A percentile compares a stretch with the other conserved stretches of the same genome.
Conservation (phyloP, 2,888 invertebrate genomes). For the Physocephala rufipes region DNA sequence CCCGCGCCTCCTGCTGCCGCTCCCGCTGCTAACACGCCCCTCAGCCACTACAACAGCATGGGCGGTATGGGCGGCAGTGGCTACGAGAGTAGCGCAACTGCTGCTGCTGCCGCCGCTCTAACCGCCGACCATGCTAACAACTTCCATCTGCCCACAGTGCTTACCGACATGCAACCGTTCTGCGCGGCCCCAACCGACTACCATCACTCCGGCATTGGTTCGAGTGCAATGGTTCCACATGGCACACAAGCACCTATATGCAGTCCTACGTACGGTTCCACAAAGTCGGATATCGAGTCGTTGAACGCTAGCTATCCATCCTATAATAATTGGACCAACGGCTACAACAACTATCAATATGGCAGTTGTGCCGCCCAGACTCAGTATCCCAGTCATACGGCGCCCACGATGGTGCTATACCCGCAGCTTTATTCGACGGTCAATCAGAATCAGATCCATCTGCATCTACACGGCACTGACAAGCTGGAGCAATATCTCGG, state of each 20-base stretch:
- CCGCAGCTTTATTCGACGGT: constrained; percentile 85
- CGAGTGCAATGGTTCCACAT: constrained; percentile 51
- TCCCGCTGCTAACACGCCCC: constrained; percentile 54
- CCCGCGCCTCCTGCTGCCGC: constrained; percentile 66
- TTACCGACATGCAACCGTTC: constrained; percentile 70
- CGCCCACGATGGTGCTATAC: constrained; percentile 77
- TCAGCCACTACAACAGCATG: constrained; percentile 56
- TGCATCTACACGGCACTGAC: constrained; percentile 77
- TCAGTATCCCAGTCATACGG: constrained; percentile 55
- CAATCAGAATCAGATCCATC: constrained; percentile 86
- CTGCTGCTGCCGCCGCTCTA: constrained; percentile 48
- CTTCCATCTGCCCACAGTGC: constrained; percentile 70
- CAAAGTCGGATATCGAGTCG: constrained; percentile 61
- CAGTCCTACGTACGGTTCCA: constrained; percentile 52
- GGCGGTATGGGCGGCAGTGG: constrained; percentile 67
- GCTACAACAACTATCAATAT: constrained; percentile 79
- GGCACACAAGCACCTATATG: constrained; percentile 52
- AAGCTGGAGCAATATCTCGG: constrained; percentile 75
- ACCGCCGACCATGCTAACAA: constrained; percentile 65
- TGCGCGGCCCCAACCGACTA: constrained; percentile 65
- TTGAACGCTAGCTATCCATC: constrained; percentile 59
- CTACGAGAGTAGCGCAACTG: constrained; percentile 46
- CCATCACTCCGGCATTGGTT: constrained; percentile 54
- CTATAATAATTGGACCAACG: constrained; percentile 68
- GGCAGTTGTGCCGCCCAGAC: constrained; percentile 63